Evolutionary conservation across 2,888 invertebrate species (phyloP).

Genomic region (Acanthacorydalis orientalis): DNA sequence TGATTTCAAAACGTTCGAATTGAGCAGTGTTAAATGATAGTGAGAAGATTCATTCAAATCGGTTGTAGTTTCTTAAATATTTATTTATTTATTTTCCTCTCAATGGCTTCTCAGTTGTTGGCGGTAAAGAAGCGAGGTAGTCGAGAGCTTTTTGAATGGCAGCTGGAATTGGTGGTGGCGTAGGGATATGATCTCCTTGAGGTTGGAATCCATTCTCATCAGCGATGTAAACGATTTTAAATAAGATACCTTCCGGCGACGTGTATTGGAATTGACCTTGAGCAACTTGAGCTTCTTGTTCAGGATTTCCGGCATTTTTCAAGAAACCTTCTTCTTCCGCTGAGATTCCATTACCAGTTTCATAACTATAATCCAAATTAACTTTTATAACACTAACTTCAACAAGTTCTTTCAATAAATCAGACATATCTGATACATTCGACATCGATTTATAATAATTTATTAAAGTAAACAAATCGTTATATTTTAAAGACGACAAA

Average conservation of each 20-base stretch:
- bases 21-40: no score
- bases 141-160: conserved; percentile 54
- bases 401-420: no score
- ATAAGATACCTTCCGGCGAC: conserved; percentile 46
- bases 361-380: background rate
- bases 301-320: conserved; percentile 36
- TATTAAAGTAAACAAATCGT: no score
- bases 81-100: background rate
- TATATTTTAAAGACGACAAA: no score
- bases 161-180: conserved; percentile 60
- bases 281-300: conserved; percentile 33
- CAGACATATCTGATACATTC: no score
- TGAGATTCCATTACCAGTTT: background rate
- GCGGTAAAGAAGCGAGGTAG: conserved; percentile 37
- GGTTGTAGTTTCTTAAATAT: background rate
- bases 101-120: conserved; percentile 12
- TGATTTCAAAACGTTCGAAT: no score
- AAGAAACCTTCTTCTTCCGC: conserved; percentile 15
- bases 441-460: no score
- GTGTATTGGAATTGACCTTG: conserved; percentile 32
- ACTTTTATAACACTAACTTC: background rate
- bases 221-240: conserved; percentile 44
- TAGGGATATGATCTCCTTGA: conserved; percentile 57
- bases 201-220: conserved; percentile 54
- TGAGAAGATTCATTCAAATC: no score